Percentiles rank a stretch among this genome's conserved stretches.
Conservation (phyloP, 2,888 invertebrate species). For the Caenorhabditis macrosperma region DNA sequence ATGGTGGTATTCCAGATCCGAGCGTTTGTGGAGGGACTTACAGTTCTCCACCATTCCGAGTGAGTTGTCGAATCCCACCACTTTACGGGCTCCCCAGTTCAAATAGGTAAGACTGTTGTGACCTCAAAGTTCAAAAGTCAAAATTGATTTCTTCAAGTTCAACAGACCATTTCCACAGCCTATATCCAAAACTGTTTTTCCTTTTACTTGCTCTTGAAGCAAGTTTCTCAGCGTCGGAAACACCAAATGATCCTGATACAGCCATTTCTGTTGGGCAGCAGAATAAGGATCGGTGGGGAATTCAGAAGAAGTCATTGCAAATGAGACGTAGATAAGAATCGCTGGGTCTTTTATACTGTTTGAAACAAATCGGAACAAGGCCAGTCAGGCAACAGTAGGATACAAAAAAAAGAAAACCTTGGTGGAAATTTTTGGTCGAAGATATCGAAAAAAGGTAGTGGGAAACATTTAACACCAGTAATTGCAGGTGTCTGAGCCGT, state of each 20-base stretch:
- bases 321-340: neutral
- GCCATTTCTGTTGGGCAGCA: conserved; percentile 56
- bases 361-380: conserved; percentile 1
- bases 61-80: conserved; percentile 49
- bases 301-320: conserved; percentile 21
- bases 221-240: conserved; percentile 33
- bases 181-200: conserved; percentile 42
- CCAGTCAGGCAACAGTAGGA: neutral
- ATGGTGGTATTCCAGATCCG: conserved; percentile 17
- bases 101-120: conserved; percentile 29
- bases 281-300: conserved; percentile 51
- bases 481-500: too few relatives aligned
- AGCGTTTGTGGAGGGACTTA: neutral
- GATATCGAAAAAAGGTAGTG: too few relatives aligned
- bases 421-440: too few relatives aligned
- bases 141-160: neutral
- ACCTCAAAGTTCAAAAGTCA: conserved; percentile 19
- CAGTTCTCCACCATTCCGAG: conserved; percentile 47
- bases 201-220: neutral
- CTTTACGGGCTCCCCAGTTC: conserved; percentile 38
- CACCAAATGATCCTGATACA: conserved; percentile 45
- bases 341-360: neutral
- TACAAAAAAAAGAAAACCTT: neutral
- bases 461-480: too few relatives aligned
- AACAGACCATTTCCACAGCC: conserved; percentile 61